These are phyloP conservation scores for Arrhopalites spinosus DNA, from an alignment of 2,888 invertebrate species.

Conservation along the genomic window DNA sequence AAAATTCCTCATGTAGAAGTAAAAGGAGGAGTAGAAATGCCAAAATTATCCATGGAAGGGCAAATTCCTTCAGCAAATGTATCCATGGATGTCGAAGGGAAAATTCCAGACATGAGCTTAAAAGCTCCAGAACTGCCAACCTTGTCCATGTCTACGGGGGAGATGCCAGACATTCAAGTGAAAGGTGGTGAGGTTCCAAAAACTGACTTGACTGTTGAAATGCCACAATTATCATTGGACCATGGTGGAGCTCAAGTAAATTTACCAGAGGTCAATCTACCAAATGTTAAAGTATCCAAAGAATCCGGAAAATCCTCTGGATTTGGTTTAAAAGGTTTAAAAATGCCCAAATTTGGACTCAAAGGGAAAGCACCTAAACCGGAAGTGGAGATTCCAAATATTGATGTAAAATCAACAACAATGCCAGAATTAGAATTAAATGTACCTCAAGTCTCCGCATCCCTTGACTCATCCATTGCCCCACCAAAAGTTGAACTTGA, in stretches of 20 bases:
- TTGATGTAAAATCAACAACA: not conserved
- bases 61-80: not conserved
- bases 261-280: not conserved
- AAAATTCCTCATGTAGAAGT: conserved; percentile 5
- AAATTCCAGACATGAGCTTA: not conserved
- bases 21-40: conserved; percentile 29
- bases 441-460: too few relatives aligned
- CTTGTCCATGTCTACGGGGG: not conserved
- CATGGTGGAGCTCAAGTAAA: not conserved
- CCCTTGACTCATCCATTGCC: not conserved
- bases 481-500: conserved; percentile 1
- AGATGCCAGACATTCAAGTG: conserved; percentile 14
- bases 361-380: conserved; percentile 21
- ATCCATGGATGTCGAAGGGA: not conserved
- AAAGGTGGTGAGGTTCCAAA: not conserved
- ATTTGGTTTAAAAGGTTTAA: conserved; percentile 8
- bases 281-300: not conserved
- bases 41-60: conserved; percentile 38
- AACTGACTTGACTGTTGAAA: not conserved
- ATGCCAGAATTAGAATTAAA: too few relatives aligned
- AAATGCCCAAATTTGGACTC: conserved; percentile 22
- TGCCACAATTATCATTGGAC: not conserved
- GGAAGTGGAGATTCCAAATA: not conserved
- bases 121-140: not conserved
- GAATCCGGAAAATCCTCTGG: not conserved